These are phyloP conservation scores for Rhipidura dahli DNA, from an alignment of 2,113 vertebrate species.

Conservation along the genomic window DNA sequence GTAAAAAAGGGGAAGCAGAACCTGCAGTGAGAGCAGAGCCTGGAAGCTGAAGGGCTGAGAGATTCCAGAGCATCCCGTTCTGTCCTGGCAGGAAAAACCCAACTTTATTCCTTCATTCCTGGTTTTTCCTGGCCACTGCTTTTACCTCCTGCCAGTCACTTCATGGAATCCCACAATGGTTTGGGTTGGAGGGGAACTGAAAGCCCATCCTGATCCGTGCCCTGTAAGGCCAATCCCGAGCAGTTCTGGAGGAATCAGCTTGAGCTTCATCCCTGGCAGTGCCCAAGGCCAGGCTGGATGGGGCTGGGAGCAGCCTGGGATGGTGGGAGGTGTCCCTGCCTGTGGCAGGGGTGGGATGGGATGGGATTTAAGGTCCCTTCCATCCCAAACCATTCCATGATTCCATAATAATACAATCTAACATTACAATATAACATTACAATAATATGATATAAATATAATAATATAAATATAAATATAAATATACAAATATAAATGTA, in stretches of 20 bases:
- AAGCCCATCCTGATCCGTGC: background rate
- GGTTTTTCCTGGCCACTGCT: background rate
- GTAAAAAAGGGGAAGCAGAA: background rate
- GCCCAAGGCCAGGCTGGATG: background rate
- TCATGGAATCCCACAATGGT: background rate
- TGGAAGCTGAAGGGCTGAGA: background rate
- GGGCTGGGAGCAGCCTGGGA: background rate
- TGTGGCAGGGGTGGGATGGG: background rate
- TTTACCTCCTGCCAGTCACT: background rate
- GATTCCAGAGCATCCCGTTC: accelerated
- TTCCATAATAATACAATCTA: background rate
- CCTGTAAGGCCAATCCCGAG: too few relatives aligned
- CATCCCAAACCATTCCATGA: background rate
- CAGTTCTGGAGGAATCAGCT: background rate
- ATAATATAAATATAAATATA: too few relatives aligned
- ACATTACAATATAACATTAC: background rate
- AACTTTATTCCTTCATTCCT: background rate
- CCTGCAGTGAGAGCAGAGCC: background rate
- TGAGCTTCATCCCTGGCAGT: background rate
- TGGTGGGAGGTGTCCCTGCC: background rate
- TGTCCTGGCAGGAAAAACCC: background rate
- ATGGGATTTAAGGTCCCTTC: background rate
- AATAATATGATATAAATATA: too few relatives aligned
- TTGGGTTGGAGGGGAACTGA: background rate
- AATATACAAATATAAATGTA: too few relatives aligned